phyloP scores from a whole-genome alignment of 2,113 vertebrate species.

The Gymnocephalus cernua region DNA sequence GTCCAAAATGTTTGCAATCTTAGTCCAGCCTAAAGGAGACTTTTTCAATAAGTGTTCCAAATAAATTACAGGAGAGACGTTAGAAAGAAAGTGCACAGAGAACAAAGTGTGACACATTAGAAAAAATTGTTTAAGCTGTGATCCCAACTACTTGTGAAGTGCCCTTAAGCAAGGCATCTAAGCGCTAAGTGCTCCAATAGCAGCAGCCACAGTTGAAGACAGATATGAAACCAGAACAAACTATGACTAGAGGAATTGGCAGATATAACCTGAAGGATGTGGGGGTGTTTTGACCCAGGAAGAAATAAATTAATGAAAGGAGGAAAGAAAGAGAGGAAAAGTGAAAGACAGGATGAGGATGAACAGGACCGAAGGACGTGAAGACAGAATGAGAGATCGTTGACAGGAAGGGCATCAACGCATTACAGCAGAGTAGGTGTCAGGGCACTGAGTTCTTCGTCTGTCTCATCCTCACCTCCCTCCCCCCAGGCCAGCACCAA shows the following conservation, averaged over 20 bases:
- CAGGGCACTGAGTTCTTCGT: slow-evolving; percentile 64
- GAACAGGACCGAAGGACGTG: background rate
- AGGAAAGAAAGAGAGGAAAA: background rate
- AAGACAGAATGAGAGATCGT: background rate
- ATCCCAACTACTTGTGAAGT: background rate
- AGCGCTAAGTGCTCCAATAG: background rate
- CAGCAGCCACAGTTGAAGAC: background rate
- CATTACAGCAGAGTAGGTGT: slow-evolving; percentile 68
- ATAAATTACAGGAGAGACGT: background rate
- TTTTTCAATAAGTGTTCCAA: background rate
- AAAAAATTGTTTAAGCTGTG: background rate
- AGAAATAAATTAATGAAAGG: background rate
- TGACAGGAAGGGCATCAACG: slow-evolving; percentile 57
- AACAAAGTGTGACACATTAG: background rate
- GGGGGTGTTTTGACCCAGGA: background rate
- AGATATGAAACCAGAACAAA: background rate
- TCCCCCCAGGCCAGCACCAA: background rate
- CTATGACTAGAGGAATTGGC: background rate
- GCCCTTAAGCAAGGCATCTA: background rate
- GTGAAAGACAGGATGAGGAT: background rate
- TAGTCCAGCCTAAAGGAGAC: background rate
- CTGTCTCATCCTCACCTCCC: slow-evolving; percentile 46
- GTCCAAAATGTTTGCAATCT: too few species aligned
- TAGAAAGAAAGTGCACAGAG: background rate
- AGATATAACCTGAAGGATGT: background rate